Evolutionary conservation across 2,113 vertebrate genomes (phyloP).

Genomic region (Callithrix jacchus): DNA sequence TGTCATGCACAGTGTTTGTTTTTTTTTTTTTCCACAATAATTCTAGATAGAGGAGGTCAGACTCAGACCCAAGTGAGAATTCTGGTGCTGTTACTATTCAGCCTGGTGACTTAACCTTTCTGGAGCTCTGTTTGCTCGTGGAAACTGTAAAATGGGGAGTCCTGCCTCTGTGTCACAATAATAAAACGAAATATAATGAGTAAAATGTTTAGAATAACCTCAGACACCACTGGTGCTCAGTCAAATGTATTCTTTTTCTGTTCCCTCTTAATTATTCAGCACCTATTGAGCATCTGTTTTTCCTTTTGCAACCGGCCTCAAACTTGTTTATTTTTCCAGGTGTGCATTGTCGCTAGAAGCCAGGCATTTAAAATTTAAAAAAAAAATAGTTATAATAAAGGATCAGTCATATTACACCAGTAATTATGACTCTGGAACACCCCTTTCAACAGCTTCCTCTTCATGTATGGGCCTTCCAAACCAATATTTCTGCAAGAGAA

Average conservation of each 20-base stretch:
- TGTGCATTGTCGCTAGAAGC: not conserved
- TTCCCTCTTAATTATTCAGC: not conserved
- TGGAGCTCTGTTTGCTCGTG: not conserved
- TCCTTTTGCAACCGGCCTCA: not conserved
- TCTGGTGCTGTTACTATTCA: not conserved
- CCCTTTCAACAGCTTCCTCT: not conserved
- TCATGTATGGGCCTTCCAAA: not conserved
- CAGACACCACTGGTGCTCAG: not conserved
- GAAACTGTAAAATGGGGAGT: not conserved
- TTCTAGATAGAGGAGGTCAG: not conserved
- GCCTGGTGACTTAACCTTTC: not conserved
- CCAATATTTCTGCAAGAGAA: not conserved
- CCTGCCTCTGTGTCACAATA: not conserved
- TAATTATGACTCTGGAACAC: too few relatives aligned
- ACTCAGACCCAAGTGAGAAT: not conserved
- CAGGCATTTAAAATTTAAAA: not conserved
- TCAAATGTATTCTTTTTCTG: not conserved
- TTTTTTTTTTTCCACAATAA: not conserved
- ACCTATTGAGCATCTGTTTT: not conserved
- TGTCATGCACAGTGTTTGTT: too few relatives aligned
- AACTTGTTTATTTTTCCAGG: not conserved
- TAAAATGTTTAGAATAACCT: not conserved
- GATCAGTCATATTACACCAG: not conserved
- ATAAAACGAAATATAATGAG: not conserved
- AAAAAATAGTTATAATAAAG: not conserved